Conservation (phyloP, 1,140 invertebrate genomes). For the Aricia agestis region DNA sequence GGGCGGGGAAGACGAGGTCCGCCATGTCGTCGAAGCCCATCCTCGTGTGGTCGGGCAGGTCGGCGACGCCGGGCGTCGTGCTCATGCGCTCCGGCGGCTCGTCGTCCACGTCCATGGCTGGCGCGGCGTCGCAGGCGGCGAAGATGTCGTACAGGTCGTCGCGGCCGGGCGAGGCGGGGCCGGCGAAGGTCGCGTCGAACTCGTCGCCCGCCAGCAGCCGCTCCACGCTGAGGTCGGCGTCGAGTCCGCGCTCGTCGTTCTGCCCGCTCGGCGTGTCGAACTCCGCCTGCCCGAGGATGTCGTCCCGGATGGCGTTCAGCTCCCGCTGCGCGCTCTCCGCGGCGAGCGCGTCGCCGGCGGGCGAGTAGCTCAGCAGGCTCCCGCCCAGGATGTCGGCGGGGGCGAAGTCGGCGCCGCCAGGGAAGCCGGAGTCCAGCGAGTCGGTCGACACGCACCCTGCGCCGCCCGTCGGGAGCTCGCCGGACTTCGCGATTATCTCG, state of each 20-base stretch:
- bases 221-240: constrained; percentile 43
- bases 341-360: constrained; percentile 49
- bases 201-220: constrained; percentile 52
- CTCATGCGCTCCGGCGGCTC: constrained; percentile 56
- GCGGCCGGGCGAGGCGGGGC: constrained; percentile 37
- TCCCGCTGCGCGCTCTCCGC: constrained; percentile 61
- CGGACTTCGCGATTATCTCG: constrained; percentile 96
- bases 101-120: constrained; percentile 59
- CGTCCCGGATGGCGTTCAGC: constrained; percentile 62
- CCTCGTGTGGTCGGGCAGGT: constrained; percentile 60
- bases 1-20: constrained; percentile 60
- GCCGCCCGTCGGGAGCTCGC: constrained; percentile 91
- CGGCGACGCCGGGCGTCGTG: constrained; percentile 61
- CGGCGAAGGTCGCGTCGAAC: constrained; percentile 51
- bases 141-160: constrained; percentile 59
- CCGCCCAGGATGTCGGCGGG: constrained; percentile 52
- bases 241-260: constrained; percentile 22
- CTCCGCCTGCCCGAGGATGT: constrained; percentile 58
- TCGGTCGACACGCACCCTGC: constrained; percentile 40
- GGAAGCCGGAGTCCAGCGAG: constrained; percentile 42
- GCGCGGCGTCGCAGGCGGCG: constrained; percentile 43
- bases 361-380: constrained; percentile 51
- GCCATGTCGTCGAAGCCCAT: constrained; percentile 62
- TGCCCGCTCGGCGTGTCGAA: constrained; percentile 36
- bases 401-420: constrained; percentile 45